phyloP scores from a whole-genome alignment of 2,113 vertebrate genomes.

The Oophaga pumilio region DNA sequence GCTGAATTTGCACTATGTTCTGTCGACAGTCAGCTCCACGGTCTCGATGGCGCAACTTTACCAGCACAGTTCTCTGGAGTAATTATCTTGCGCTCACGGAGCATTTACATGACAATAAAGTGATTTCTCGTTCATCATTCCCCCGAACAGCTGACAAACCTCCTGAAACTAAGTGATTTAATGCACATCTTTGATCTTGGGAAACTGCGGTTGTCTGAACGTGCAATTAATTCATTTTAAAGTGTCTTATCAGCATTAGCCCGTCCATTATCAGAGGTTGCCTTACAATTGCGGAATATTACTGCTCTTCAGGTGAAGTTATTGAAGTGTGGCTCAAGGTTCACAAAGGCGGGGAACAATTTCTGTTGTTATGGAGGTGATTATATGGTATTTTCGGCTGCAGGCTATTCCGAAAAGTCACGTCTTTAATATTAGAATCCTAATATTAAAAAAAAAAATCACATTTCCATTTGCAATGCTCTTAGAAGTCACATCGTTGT shows the following conservation, averaged over 20 bases:
- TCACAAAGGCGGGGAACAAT: constrained; percentile 18
- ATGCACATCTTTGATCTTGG: neutral
- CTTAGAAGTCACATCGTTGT: constrained; percentile 34
- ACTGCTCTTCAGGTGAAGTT: constrained; percentile 23
- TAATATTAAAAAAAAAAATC: neutral
- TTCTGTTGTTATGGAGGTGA: constrained; percentile 29
- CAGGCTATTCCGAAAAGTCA: constrained; percentile 17
- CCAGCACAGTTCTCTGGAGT: neutral
- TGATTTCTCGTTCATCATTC: constrained; percentile 2
- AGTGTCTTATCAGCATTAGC: constrained; percentile 39
- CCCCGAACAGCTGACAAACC: constrained; percentile 16
- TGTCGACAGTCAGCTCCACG: neutral
- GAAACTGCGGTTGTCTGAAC: constrained; percentile 32
- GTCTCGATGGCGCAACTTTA: neutral
- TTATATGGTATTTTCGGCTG: constrained; percentile 18
- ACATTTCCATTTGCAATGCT: constrained; percentile 36
- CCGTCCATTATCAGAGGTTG: constrained; percentile 29
- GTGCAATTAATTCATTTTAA: constrained; percentile 45
- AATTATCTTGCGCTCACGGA: neutral
- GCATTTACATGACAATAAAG: constrained; percentile 2
- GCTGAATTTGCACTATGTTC: neutral
- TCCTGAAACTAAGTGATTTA: constrained; percentile 31
- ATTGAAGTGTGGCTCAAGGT: constrained; percentile 36
- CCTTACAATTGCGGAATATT: constrained; percentile 41
- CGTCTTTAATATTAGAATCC: constrained; percentile 19